Evolutionary conservation across 2,888 invertebrate species (phyloP).

Genomic region (Oxytorus armatus): DNA sequence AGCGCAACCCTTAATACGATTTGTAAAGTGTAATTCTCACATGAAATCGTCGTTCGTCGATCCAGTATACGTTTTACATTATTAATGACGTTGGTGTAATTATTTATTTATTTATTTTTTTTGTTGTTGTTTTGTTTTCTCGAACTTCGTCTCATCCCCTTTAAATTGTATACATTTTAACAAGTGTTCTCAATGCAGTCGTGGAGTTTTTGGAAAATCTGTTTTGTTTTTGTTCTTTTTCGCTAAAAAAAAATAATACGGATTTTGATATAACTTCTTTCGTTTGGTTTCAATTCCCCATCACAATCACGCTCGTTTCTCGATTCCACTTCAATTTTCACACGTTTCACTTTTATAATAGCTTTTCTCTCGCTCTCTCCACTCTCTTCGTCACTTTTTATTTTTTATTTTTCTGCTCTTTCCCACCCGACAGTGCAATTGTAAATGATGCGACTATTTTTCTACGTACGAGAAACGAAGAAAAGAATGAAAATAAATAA

Average conservation of each 20-base stretch:
- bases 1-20: conserved; percentile 69
- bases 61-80: conserved; percentile 35
- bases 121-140: too few relatives aligned
- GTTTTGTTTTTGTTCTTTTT: conserved; percentile 15
- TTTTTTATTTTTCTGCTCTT: background rate
- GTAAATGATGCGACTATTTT: background rate
- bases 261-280: conserved; percentile 42
- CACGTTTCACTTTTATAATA: background rate
- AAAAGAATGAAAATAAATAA: too few relatives aligned
- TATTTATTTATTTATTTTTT: conserved; percentile 10
- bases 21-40: conserved; percentile 67
- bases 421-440: background rate
- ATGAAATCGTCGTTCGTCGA: conserved; percentile 42
- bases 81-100: conserved; percentile 46
- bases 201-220: conserved; percentile 46
- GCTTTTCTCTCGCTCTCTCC: background rate
- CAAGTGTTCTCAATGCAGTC: conserved; percentile 16
- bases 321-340: conserved; percentile 7
- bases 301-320: conserved; percentile 29
- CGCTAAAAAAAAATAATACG: conserved; percentile 26
- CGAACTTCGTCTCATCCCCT: conserved; percentile 16
- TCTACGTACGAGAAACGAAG: conserved; percentile 3
- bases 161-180: background rate
- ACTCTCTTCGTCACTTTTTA: background rate
- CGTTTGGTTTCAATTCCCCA: conserved; percentile 18